Evolutionary conservation across 2,113 vertebrate species (phyloP).

Genomic region (Deroptyus accipitrinus): DNA sequence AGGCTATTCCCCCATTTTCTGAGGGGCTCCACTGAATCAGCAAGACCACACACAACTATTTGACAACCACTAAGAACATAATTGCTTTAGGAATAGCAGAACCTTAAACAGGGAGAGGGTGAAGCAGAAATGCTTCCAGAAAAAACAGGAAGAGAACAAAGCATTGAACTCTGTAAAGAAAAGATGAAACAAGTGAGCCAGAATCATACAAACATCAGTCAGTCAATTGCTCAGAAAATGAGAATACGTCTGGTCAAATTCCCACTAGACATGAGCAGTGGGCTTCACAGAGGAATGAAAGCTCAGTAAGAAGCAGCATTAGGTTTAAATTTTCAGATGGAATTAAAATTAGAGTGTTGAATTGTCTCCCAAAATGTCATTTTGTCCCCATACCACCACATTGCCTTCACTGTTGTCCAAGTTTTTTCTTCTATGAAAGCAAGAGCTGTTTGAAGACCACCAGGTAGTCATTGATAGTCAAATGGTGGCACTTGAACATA

Average conservation of each 20-base stretch:
- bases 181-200: slow-evolving; percentile 18
- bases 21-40: neutral
- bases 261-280: neutral
- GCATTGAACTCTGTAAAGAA: neutral
- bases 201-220: neutral
- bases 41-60: neutral
- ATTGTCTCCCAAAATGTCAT: neutral
- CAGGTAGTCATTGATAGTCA: neutral
- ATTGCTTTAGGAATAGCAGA: neutral
- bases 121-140: neutral
- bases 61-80: neutral
- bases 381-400: neutral
- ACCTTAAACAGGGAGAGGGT: neutral
- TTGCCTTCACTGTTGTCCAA: neutral
- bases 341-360: neutral
- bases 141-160: neutral
- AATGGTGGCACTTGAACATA: neutral
- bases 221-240: slow-evolving; percentile 15
- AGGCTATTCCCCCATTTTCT: neutral
- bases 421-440: neutral
- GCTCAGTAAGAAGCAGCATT: neutral
- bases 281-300: neutral
- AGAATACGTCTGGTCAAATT: neutral
- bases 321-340: neutral
- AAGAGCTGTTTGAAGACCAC: neutral